Conservation (phyloP, 2,113 vertebrate species). For the Mobula birostris region DNA sequence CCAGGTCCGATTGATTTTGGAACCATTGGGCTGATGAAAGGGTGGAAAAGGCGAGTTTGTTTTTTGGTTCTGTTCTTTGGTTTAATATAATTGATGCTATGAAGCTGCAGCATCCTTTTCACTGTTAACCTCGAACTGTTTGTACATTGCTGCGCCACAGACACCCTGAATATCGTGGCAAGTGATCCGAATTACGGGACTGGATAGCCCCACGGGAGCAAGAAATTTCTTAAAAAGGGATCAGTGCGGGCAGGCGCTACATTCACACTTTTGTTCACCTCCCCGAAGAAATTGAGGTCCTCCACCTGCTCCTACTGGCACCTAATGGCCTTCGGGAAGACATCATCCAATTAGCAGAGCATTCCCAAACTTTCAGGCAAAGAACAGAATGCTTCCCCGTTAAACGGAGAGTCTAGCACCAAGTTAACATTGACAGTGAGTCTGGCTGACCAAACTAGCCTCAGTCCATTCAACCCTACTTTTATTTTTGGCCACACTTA, state of each 20-base stretch:
- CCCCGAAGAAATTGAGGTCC: not conserved
- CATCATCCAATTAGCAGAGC: not conserved
- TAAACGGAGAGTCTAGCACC: not conserved
- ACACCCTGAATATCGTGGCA: not conserved
- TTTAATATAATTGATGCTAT: conserved; percentile 27
- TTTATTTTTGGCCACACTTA: not conserved
- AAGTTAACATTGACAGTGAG: not conserved
- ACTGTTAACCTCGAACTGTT: not conserved
- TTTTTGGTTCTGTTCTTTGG: conserved; percentile 20
- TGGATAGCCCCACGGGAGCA: not conserved
- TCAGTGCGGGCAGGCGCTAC: not conserved
- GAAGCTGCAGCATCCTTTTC: conserved; percentile 34
- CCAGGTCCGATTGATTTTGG: not conserved
- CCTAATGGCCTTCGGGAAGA: not conserved
- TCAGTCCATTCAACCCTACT: not conserved
- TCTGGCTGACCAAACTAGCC: not conserved
- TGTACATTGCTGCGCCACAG: not conserved
- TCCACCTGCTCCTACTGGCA: not conserved
- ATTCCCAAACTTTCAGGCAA: not conserved
- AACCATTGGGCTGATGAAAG: conserved; percentile 19
- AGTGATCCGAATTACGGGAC: not conserved
- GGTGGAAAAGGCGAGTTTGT: conserved; percentile 8
- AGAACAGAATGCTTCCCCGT: not conserved
- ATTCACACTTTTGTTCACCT: not conserved
- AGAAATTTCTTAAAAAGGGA: not conserved